A percentile compares a stretch with the other conserved stretches of the same genome.
Evolutionary conservation across 2,797 vertebrate genomes (phyloP).

Genomic region (Coracias cyanogaster): DNA sequence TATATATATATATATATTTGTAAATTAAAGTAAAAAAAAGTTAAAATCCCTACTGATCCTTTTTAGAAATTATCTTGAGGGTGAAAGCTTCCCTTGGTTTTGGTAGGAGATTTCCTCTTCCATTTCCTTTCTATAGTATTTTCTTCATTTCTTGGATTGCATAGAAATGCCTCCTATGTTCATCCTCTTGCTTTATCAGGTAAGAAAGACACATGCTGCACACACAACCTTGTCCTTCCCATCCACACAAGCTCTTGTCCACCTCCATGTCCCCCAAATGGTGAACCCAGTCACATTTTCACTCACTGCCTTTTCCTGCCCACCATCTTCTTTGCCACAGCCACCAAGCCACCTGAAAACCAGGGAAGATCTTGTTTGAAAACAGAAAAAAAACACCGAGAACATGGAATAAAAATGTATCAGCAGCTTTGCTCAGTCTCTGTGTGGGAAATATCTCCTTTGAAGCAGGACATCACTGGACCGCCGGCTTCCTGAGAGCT

Average conservation of each 20-base stretch:
- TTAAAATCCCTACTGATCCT: not conserved
- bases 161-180: not conserved
- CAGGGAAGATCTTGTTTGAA: not conserved
- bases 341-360: not conserved
- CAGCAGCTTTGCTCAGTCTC: not conserved
- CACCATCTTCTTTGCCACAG: not conserved
- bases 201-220: not conserved
- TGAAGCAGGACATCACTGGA: not conserved
- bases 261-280: not conserved
- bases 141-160: not conserved
- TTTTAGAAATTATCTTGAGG: not conserved
- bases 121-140: not conserved
- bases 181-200: not conserved
- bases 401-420: not conserved
- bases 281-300: not conserved
- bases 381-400: not conserved
- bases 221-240: not conserved
- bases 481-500: fast-evolving
- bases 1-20: not conserved
- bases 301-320: not conserved
- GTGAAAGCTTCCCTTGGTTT: not conserved
- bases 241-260: not conserved
- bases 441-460: not conserved
- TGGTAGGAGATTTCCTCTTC: not conserved
- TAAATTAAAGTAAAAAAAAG: not conserved